Conservation (phyloP, 2,797 vertebrate species). For the Lacerta agilis region DNA sequence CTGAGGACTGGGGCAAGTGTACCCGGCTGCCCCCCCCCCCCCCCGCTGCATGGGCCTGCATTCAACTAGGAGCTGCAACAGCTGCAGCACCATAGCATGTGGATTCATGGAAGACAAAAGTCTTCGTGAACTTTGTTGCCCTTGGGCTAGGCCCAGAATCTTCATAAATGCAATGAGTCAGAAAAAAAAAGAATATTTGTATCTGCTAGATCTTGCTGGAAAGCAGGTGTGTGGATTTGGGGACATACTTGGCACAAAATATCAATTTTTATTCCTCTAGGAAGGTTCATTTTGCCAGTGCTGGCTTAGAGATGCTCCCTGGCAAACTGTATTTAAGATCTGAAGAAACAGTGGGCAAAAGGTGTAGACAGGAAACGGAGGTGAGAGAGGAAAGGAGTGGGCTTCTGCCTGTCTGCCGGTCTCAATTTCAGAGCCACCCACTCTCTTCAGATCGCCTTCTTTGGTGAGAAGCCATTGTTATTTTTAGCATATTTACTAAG, state of each 20-base stretch:
- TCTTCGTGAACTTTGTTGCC: background rate
- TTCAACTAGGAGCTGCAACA: background rate
- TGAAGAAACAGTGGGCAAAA: background rate
- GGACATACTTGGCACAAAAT: background rate
- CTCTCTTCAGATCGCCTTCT: conserved; percentile 17
- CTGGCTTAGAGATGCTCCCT: background rate
- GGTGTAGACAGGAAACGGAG: conserved; percentile 30
- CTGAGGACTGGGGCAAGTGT: too few species aligned
- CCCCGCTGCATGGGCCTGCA: too few species aligned
- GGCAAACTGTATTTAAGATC: conserved; percentile 8
- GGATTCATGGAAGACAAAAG: background rate
- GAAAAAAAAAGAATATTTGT: background rate
- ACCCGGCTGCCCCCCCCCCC: too few species aligned
- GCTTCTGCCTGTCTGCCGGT: conserved; percentile 12
- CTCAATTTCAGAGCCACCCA: conserved; percentile 44
- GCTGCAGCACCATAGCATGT: background rate
- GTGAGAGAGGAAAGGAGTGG: conserved; percentile 29
- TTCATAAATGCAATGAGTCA: background rate
- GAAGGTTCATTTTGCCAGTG: background rate
- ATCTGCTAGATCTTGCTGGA: background rate
- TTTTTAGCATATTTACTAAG: conserved; percentile 8
- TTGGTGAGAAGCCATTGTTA: background rate
- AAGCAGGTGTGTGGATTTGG: background rate
- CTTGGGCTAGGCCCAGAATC: background rate
- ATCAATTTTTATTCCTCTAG: background rate